Evolutionary conservation across 2,888 invertebrate species (phyloP), one percentile per base, ranked within the genome.

Genomic region (Thereva unica): DNA sequence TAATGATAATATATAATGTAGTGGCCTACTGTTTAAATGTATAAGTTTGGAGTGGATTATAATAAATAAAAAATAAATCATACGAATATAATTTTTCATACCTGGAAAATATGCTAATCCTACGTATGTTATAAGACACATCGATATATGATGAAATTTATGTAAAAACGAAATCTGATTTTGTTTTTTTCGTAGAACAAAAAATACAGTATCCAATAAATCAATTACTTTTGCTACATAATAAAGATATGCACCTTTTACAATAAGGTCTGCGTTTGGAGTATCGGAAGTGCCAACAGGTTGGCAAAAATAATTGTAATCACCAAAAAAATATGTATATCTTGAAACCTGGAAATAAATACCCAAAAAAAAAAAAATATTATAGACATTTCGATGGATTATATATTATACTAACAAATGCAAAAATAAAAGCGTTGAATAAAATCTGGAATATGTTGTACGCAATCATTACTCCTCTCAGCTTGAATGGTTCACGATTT

Each of bases 81-180:
- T 42, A 42, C 4, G 8, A 4, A 57, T 35, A 59, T 34, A 35
- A 45, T 4, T 57, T 23, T 23, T 23, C 23, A 35, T 52, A 49
- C 52, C 23, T 50, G 34, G 50, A 23, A 23, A 35, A 23, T 34
- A 50, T 50, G 4, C 34, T 50, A 50, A 10, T 0, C 82, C 84
- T 38, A 76, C 76, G 89, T 90, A 92, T 69, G 82, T 78, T 0
- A 87, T 81, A 1, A 85, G 1, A 0, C 88, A 85, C 90, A 92
- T 92, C 0, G 89, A 89, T 0, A 86, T 82, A 49, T 92, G 92
- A 76, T 92, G 92, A 75, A 91, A 91, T 0, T 91, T 86, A 75
- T 92, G 92, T 8, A 92, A 83, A 73, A 91, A 91, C 5, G 89
- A 84, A 5, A 91, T 83, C 80, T 92, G 92, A 70, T 84, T 86